Base-by-base conservation (phyloP, 2,888 invertebrate species). In the Gryllus longicercus region DNA sequence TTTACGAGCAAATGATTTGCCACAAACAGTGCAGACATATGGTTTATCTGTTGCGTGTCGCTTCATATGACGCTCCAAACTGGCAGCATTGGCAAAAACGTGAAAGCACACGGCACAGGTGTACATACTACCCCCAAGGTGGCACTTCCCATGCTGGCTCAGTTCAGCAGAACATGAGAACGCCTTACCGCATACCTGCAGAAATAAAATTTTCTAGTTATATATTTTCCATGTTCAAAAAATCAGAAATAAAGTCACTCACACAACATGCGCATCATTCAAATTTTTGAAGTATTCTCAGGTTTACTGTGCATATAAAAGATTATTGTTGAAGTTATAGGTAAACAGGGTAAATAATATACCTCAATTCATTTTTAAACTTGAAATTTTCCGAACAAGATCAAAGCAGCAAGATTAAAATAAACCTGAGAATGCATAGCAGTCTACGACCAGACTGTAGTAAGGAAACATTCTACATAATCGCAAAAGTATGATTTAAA, bases 1-100 rank as follows among this genome's bases (percentile, higher is more conserved):
- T 86, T 95, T 95, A 80, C 95, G 90, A 16, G 95, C 94, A 87
- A 96, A 96, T 50, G 94, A 93, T 87, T 95, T 95, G 83, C 94
- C 94, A 87, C 95, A 96, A 85, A 94, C 93, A 25, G 93, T 92
- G 88, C 95, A 95, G 82, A 93, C 93, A 85, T 95, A 95, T 8
- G 95, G 95, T 86, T 95, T 95, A 86, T 95, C 95, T 81, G 94
- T 94, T 5, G 94, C 91, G 86, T 95, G 91, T 78, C 95, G 90
- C 86, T 95, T 95, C 88, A 93, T 92, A 85, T 94, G 94, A 81
- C 94, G 90, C 85, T 95, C 95, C 76, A 91, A 86, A 80, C 91
- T 91, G 74, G 92, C 91, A 81, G 92, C 92, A 85, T 93, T 93
- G 74, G 93, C 93, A 85, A 93, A 93, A 77, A 93, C 93, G 86